Conservation (phyloP, 2,113 vertebrate genomes). For the Rafetus swinhoei region DNA sequence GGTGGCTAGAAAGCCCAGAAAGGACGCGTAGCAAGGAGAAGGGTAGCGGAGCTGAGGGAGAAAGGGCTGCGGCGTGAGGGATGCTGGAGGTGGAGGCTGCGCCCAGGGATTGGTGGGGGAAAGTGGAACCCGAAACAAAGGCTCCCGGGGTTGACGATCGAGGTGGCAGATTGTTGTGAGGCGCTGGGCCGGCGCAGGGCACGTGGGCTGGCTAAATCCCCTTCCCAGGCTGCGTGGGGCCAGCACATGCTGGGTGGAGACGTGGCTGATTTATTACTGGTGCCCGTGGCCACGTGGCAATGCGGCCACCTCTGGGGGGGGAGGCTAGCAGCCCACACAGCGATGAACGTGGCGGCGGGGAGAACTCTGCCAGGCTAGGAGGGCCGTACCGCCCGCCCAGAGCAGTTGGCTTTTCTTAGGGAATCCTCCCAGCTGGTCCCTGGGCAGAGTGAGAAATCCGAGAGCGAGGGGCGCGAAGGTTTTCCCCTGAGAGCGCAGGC, state of each 20-base stretch:
- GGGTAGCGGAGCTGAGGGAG: too few species aligned
- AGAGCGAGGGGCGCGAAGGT: not conserved
- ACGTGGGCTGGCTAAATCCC: not conserved
- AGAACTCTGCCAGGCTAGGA: not conserved
- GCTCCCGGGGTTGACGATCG: not conserved
- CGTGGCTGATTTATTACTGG: not conserved
- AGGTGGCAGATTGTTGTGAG: not conserved
- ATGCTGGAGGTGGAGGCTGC: too few species aligned
- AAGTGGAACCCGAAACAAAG: too few species aligned
- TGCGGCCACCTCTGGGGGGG: not conserved
- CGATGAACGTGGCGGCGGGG: too few species aligned
- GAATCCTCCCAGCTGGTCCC: not conserved
- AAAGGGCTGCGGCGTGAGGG: too few species aligned
- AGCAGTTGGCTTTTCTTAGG: not conserved
- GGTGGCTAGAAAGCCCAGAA: not conserved
- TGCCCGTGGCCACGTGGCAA: not conserved
- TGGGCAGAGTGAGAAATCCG: not conserved
- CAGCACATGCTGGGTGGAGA: not conserved
- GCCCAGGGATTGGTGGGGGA: too few species aligned
- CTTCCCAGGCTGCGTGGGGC: not conserved
- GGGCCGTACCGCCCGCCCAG: not conserved
- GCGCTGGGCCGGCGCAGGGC: too few species aligned
- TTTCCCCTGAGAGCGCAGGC: not conserved
- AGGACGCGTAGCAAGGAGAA: not conserved
- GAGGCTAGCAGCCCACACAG: not conserved